Conservation (phyloP, 2,797 vertebrate genomes). For the Chrysocyon brachyurus region DNA sequence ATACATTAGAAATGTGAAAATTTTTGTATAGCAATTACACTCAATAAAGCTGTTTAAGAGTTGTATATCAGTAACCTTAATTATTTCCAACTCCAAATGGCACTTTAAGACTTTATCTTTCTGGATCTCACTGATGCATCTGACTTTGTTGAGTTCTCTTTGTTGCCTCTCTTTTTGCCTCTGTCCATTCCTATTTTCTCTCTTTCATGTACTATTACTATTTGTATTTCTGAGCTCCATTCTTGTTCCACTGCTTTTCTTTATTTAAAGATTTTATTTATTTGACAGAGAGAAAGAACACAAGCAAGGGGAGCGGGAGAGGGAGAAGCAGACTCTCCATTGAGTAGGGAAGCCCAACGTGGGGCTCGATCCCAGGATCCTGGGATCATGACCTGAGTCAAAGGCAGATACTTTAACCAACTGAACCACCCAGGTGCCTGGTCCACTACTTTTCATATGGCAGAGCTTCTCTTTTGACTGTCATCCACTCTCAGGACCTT, state of each 20-base stretch:
- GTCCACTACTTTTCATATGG: not conserved
- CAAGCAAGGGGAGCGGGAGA: no score
- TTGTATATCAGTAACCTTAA: not conserved
- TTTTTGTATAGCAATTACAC: not conserved
- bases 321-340: no score
- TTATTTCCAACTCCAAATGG: not conserved
- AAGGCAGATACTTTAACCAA: no score
- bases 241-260: not conserved
- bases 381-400: no score
- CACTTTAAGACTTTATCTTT: not conserved
- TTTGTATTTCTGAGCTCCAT: not conserved
- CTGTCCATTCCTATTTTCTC: not conserved
- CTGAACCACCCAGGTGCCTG: no score
- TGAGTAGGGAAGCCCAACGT: no score
- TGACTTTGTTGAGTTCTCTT: not conserved
- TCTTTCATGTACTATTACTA: not conserved
- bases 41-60: not conserved
- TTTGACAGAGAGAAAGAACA: no score
- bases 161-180: not conserved
- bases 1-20: not conserved
- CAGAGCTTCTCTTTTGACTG: not conserved
- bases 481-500: not conserved
- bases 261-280: no score
- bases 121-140: not conserved
- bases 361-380: no score